These are phyloP conservation scores for Delichon dasypus DNA, from an alignment of 2,797 vertebrate genomes.

Conservation along the genomic window DNA sequence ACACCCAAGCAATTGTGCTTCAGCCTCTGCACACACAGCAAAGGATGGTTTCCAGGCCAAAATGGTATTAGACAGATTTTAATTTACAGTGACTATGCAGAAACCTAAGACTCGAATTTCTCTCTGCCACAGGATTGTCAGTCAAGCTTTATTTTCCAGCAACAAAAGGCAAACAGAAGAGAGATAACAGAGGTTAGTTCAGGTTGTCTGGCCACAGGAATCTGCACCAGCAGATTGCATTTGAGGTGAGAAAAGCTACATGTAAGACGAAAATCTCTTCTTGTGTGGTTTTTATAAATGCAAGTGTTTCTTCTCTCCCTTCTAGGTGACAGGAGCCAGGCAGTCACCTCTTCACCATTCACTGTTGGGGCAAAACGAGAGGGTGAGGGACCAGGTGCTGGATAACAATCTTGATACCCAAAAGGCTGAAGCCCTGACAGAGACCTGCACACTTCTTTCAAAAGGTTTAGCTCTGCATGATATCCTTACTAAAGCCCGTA, in stretches of 20 bases:
- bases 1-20: background rate
- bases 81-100: background rate
- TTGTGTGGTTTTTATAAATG: background rate
- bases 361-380: background rate
- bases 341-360: background rate
- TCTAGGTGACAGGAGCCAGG: background rate
- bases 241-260: background rate
- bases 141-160: constrained; percentile 11
- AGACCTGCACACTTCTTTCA: background rate
- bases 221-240: background rate
- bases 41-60: background rate
- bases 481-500: background rate
- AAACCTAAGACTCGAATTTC: background rate
- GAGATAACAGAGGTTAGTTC: constrained; percentile 18
- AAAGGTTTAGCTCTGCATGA: background rate
- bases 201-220: constrained; percentile 15
- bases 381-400: background rate
- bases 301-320: background rate
- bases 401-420: background rate
- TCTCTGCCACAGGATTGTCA: background rate
- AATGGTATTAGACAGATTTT: background rate
- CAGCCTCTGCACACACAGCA: background rate
- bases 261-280: background rate
- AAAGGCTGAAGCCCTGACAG: background rate
- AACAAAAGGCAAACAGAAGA: constrained; percentile 1